These are phyloP conservation scores for Stenopsyche tienmushanensis DNA, from an alignment of 1,140 invertebrate species.

Conservation along the genomic window DNA sequence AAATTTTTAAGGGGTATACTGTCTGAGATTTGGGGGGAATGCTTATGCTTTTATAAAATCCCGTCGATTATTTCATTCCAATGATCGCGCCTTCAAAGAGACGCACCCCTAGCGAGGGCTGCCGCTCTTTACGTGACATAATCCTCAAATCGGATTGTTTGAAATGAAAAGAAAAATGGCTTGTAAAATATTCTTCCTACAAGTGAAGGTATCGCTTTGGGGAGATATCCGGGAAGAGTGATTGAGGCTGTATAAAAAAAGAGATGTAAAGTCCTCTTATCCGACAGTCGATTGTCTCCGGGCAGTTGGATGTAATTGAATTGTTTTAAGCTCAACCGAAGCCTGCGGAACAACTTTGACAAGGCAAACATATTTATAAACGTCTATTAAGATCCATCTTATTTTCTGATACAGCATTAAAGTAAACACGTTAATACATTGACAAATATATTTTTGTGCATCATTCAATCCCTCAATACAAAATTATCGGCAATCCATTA, in stretches of 20 bases:
- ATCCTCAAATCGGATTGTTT: slow-evolving; percentile 36
- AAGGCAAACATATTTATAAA: too few species aligned
- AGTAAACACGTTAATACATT: too few species aligned
- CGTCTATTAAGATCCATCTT: too few species aligned
- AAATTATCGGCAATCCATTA: background rate
- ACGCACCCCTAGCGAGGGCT: slow-evolving; percentile 8
- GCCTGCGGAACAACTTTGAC: too few species aligned
- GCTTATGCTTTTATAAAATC: slow-evolving; percentile 4
- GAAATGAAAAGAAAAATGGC: slow-evolving; percentile 35
- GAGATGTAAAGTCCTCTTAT: background rate
- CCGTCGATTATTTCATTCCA: slow-evolving; percentile 28
- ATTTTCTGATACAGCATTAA: too few species aligned
- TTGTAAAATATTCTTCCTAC: slow-evolving; percentile 22
- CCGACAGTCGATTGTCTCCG: background rate
- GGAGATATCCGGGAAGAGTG: background rate
- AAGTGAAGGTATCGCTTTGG: background rate
- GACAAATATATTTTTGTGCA: too few species aligned
- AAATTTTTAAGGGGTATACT: too few species aligned
- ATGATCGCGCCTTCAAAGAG: slow-evolving; percentile 24
- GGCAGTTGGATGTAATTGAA: slow-evolving; percentile 9
- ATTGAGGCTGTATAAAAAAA: slow-evolving; percentile 10
- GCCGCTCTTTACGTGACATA: slow-evolving; percentile 26
- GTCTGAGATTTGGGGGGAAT: too few species aligned
- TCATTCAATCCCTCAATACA: too few species aligned
- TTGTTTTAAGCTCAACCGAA: background rate